Evolutionary conservation across 2,113 vertebrate species (phyloP).

Genomic region (Aegotheles bennettii): DNA sequence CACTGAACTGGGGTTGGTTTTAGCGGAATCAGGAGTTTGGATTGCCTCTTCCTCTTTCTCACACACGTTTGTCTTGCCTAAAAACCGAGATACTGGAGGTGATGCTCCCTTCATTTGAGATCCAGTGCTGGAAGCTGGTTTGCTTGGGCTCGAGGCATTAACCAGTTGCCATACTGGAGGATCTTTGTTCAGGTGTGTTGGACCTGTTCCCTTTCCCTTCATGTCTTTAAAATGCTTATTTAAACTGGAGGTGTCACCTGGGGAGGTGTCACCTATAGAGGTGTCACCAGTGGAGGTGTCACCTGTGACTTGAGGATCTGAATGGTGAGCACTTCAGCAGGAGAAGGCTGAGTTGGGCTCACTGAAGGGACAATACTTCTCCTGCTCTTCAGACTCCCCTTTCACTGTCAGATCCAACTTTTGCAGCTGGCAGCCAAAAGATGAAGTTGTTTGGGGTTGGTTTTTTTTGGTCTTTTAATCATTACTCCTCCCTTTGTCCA

Average conservation of each 20-base stretch:
- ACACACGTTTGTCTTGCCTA: neutral
- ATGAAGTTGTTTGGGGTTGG: neutral
- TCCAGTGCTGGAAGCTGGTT: neutral
- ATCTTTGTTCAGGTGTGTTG: accelerated
- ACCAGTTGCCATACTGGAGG: neutral
- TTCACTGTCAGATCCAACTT: neutral
- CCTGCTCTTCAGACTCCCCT: neutral
- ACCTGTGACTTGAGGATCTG: neutral
- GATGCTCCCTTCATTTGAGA: neutral
- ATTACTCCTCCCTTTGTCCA: too few species aligned
- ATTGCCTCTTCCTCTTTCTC: constrained; percentile 14
- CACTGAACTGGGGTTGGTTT: neutral
- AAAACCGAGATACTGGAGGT: neutral
- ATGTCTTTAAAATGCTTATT: neutral
- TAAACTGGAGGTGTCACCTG: neutral
- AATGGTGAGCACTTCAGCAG: neutral
- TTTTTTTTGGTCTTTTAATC: neutral
- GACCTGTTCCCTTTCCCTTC: neutral
- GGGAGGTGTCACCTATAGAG: too few species aligned
- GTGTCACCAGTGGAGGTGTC: neutral
- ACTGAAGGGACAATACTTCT: neutral
- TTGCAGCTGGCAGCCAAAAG: neutral
- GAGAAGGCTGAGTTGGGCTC: neutral
- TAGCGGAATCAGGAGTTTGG: constrained; percentile 1
- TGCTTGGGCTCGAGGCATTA: neutral